A percentile compares a stretch with the other conserved stretches of the same genome.
phyloP scores from a whole-genome alignment of 2,113 vertebrate species.

The Pitta sordida region DNA sequence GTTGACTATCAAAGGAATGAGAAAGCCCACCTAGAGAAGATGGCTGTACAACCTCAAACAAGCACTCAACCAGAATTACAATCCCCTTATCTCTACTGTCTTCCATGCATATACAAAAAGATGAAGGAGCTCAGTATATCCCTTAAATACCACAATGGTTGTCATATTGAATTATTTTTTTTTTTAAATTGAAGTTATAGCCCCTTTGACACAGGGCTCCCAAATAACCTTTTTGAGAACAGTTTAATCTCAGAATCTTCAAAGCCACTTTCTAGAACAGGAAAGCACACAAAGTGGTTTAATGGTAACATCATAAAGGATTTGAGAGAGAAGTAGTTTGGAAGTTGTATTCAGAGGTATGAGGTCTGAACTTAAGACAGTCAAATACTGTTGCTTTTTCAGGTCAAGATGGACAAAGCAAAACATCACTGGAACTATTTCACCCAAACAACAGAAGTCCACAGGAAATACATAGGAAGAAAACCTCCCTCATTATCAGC shows the following conservation, averaged over 20 bases:
- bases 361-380: neutral
- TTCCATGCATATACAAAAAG: neutral
- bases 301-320: neutral
- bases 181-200: neutral
- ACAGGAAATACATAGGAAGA: neutral
- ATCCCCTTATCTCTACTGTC: neutral
- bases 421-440: neutral
- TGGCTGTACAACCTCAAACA: conserved; percentile 10
- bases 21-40: neutral
- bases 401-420: neutral
- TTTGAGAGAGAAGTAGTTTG: neutral
- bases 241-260: neutral
- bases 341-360: neutral
- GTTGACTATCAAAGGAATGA: neutral
- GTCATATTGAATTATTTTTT: neutral
- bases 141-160: neutral
- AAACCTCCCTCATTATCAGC: neutral
- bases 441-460: neutral
- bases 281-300: neutral
- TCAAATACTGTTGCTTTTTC: neutral
- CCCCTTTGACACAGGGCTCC: neutral
- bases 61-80: neutral
- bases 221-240: neutral
- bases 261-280: neutral
- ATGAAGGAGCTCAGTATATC: neutral